Evolutionary conservation across 92 coral and sea anemone genomes (phyloP).

Genomic region (Parazoanthus swiftii): DNA sequence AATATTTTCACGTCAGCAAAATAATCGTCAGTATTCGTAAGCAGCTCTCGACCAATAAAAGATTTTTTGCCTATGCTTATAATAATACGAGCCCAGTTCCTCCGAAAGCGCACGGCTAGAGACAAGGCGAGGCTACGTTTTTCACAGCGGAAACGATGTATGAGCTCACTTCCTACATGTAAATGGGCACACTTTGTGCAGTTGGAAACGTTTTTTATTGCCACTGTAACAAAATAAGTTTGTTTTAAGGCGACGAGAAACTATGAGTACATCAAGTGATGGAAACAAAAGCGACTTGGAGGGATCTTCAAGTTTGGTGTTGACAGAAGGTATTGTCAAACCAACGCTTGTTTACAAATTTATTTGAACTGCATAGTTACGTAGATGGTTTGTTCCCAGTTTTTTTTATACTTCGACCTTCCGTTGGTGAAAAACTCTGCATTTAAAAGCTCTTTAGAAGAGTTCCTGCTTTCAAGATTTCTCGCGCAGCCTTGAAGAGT

Average conservation of each 20-base stretch:
- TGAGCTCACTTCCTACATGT: not conserved
- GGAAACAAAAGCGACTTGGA: conserved; percentile 20
- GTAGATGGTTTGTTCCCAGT: not conserved
- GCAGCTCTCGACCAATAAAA: no score
- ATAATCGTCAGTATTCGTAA: no score
- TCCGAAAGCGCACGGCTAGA: not conserved
- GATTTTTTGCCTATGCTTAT: no score
- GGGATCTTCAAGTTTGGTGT: not conserved
- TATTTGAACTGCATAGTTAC: not conserved
- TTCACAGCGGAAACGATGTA: not conserved
- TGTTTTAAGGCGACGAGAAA: not conserved
- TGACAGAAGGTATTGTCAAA: not conserved
- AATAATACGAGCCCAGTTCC: not conserved
- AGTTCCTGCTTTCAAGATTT: not conserved
- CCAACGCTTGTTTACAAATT: not conserved
- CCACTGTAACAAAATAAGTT: not conserved
- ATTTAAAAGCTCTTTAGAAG: not conserved
- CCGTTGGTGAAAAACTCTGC: not conserved
- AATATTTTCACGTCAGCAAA: no score
- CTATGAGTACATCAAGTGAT: conserved; percentile 16
- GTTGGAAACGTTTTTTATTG: not conserved
- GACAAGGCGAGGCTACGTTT: not conserved
- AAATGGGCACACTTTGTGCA: not conserved
- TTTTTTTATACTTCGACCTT: not conserved
- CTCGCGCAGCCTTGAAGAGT: not conserved